Percentiles rank a stretch among this genome's conserved stretches.
Conservation (phyloP, 2,797 vertebrate genomes). For the Synanceia verrucosa region DNA sequence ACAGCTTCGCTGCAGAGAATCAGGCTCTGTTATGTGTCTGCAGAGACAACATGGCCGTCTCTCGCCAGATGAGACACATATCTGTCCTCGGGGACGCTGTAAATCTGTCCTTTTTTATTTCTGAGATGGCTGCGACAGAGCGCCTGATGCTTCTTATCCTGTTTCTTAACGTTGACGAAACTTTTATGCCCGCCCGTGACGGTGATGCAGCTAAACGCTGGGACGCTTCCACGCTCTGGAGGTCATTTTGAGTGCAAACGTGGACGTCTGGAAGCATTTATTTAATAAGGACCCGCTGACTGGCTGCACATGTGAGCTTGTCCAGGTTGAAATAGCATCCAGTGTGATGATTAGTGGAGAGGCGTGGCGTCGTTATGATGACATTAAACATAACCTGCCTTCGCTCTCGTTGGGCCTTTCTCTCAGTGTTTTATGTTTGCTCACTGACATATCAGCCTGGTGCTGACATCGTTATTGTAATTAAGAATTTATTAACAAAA, state of each 20-base stretch:
- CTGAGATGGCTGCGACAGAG: slow-evolving; percentile 32
- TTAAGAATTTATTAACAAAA: background rate
- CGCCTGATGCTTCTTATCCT: slow-evolving; percentile 16
- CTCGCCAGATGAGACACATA: slow-evolving; percentile 45
- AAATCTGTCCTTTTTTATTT: slow-evolving; percentile 65
- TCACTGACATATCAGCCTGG: background rate
- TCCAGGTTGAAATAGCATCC: slow-evolving; percentile 55
- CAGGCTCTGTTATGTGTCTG: slow-evolving; percentile 53
- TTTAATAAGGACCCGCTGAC: slow-evolving; percentile 55
- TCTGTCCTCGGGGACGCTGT: slow-evolving; percentile 50
- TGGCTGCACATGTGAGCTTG: slow-evolving; percentile 55
- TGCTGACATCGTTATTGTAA: background rate
- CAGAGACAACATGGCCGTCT: slow-evolving; percentile 36
- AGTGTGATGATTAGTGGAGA: slow-evolving; percentile 44
- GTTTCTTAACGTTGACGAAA: background rate
- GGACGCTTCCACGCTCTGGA: slow-evolving; percentile 15
- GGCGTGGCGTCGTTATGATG: slow-evolving; percentile 29
- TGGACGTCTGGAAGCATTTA: slow-evolving; percentile 67
- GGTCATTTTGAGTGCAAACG: slow-evolving; percentile 59
- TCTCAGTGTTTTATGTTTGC: background rate
- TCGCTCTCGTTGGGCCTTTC: background rate
- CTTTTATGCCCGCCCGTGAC: slow-evolving; percentile 18
- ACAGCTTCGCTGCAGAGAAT: slow-evolving; percentile 18
- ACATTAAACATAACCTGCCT: slow-evolving; percentile 32
- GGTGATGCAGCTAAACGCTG: slow-evolving; percentile 17